phyloP scores from a whole-genome alignment of 1,140 invertebrate species.

The Calephelis virginiensis region DNA sequence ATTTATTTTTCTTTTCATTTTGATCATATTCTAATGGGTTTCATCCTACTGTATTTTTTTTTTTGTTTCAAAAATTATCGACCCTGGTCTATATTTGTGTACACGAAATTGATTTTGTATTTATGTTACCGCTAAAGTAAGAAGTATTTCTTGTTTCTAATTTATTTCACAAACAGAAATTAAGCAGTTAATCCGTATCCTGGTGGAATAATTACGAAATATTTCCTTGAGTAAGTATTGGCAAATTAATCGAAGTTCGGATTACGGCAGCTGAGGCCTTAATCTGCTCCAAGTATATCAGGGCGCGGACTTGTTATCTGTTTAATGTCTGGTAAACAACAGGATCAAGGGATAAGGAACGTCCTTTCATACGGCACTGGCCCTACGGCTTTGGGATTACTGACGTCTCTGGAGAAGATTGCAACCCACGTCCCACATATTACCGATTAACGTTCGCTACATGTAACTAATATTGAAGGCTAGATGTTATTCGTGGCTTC shows the following conservation, averaged over 20 bases:
- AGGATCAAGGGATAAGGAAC: slow-evolving; percentile 77
- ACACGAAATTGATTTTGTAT: too few species aligned
- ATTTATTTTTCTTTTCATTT: too few species aligned
- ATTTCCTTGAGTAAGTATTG: slow-evolving; percentile 60
- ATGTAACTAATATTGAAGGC: slow-evolving; percentile 15
- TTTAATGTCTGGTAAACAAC: slow-evolving; percentile 80
- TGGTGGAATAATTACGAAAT: slow-evolving; percentile 15
- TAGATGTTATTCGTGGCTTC: not conserved
- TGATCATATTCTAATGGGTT: too few species aligned
- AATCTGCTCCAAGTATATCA: slow-evolving; percentile 72
- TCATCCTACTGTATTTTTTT: too few species aligned
- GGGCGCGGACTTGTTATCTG: slow-evolving; percentile 77
- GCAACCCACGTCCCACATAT: slow-evolving; percentile 49
- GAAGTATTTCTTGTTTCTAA: not conserved
- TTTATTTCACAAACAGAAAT: not conserved
- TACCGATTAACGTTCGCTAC: slow-evolving; percentile 22
- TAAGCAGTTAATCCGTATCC: slow-evolving; percentile 3
- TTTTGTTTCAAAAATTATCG: too few species aligned
- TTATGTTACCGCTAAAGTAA: too few species aligned
- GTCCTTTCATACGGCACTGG: slow-evolving; percentile 68
- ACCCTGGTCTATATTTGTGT: too few species aligned
- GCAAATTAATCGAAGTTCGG: slow-evolving; percentile 77
- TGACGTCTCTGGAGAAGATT: slow-evolving; percentile 54
- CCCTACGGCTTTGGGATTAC: slow-evolving; percentile 69
- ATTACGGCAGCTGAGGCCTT: slow-evolving; percentile 66